Evolutionary conservation across 2,113 vertebrate species (phyloP).

Genomic region (Myanophis thanlyinensis): DNA sequence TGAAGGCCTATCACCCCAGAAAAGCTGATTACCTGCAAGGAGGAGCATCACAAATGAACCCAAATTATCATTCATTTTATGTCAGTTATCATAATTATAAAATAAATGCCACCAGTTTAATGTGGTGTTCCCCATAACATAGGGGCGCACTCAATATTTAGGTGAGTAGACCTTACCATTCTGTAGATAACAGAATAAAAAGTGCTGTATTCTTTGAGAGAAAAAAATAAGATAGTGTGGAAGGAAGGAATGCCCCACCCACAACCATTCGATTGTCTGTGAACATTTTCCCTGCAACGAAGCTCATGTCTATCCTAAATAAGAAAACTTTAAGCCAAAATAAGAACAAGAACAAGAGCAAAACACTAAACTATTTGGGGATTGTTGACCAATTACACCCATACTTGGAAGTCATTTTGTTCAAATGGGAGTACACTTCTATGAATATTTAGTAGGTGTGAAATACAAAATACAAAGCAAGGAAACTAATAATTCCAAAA

Average conservation of each 20-base stretch:
- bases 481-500: not conserved
- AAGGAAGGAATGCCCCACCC: not conserved
- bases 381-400: not conserved
- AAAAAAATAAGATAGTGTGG: not conserved
- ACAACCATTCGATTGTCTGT: not conserved
- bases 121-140: not conserved
- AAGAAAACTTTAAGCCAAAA: not conserved
- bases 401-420: not conserved
- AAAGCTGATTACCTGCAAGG: slow-evolving; percentile 80
- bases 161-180: not conserved
- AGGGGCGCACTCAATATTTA: not conserved
- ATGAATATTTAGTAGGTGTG: not conserved
- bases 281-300: not conserved
- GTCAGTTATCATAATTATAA: not conserved
- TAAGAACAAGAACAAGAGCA: not conserved
- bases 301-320: not conserved
- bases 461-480: not conserved
- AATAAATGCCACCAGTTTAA: not conserved
- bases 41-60: slow-evolving; percentile 24
- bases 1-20: slow-evolving; percentile 91
- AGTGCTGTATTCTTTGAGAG: not conserved
- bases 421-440: not conserved
- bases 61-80: not conserved
- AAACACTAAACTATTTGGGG: not conserved
- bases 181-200: not conserved